phyloP scores from a whole-genome alignment of 92 coral and sea anemone genomes.

The Palythoa heliodiscus region DNA sequence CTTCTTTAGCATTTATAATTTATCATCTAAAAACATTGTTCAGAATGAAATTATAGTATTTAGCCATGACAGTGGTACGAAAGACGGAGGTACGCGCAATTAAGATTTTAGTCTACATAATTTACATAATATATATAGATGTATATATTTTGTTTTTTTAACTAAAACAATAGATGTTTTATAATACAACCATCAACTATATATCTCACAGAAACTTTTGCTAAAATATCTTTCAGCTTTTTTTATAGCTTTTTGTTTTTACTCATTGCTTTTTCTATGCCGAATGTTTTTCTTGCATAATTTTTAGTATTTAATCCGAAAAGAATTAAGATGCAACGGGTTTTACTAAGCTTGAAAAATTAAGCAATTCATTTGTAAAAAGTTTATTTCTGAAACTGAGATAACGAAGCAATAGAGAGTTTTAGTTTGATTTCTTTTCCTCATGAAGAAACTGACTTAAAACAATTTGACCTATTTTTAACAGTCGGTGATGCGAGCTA shows the following conservation, averaged over 20 bases:
- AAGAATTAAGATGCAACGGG: neutral
- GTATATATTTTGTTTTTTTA: too few species aligned
- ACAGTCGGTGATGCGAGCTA: neutral
- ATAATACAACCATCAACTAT: too few species aligned
- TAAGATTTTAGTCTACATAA: too few species aligned
- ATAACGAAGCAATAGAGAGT: neutral
- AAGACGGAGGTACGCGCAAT: neutral
- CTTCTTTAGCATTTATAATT: neutral
- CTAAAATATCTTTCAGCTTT: neutral
- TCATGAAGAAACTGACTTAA: neutral
- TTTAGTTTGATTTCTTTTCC: neutral
- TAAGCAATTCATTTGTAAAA: neutral
- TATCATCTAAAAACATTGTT: neutral
- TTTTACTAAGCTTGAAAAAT: neutral
- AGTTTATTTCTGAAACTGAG: too few species aligned
- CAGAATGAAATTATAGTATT: neutral
- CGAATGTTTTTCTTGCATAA: neutral
- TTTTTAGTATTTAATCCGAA: neutral
- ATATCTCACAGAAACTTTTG: too few species aligned
- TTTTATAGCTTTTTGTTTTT: neutral
- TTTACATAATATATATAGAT: neutral
- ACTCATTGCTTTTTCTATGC: neutral
- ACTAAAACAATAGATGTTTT: too few species aligned
- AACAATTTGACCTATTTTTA: neutral
- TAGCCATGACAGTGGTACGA: neutral